Base-by-base conservation (phyloP, 2,888 invertebrate species). In the Cosmia pyralina region DNA sequence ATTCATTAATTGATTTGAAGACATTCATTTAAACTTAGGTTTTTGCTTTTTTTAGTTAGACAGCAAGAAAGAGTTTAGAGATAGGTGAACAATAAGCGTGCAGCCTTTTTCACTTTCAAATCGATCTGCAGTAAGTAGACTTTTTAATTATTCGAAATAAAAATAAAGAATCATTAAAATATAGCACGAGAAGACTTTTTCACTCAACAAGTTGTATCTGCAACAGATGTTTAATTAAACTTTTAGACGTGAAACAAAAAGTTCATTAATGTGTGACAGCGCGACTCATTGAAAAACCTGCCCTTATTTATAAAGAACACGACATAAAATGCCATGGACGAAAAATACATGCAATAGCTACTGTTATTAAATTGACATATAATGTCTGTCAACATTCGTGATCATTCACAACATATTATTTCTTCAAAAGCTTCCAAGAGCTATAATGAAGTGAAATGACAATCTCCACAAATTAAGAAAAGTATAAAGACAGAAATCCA, bases 241-340 rank as follows among this genome's bases (percentile, higher is more conserved):
- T 68, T 69, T 53, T 52, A 0, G 3, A 13, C 11, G 11, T 22
- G 17, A 53, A 63, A 66, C n/a, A 70, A 63, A 69, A 66, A 82
- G 46, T 46, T 66, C 17, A 55, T 48, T 22, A 52, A 41, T 59
- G n/a, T 58, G 50, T 52, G 44, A 75, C 38, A 22, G 15, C n/a
- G 38, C 22, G 52, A 62, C 17, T 78, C 83, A 67, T 78, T 79
- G 22, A 55, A 57, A 58, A 53, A 52, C 11, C 6, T 67, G 72
- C 38, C 63, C 59, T 78, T 59, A 82, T 70, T 70, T 52, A 55
- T 50, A 59, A 59, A 77, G 66, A 50, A 64, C 55, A 82, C 46
- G 63, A 52, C 28, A 68, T 63, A 44, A 73, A 76, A 74, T 73
- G 63, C 55, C 79, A 83, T 10, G 83, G 57, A 60, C 67, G 22